These are phyloP conservation scores for Macaria notata DNA, from an alignment of 2,888 invertebrate species.

Conservation along the genomic window DNA sequence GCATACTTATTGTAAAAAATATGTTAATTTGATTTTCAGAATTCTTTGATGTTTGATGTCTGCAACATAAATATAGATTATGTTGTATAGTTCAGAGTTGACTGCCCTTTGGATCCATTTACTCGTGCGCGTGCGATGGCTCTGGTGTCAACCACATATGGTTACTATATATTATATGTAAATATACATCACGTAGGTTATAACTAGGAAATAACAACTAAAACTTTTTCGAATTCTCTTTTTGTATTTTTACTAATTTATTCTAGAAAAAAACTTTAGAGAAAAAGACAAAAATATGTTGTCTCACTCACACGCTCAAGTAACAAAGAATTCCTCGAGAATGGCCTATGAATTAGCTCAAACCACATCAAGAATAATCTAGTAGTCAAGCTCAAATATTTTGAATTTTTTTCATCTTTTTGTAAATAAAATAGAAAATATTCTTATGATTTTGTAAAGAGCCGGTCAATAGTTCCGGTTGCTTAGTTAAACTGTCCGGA, in stretches of 20 bases:
- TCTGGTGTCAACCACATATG: not conserved
- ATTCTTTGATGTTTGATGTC: too few species aligned
- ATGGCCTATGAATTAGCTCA: conserved; percentile 34
- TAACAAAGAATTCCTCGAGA: conserved; percentile 15
- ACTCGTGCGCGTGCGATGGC: too few species aligned
- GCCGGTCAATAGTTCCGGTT: conserved; percentile 22
- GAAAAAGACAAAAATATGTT: conserved; percentile 20
- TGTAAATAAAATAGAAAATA: not conserved
- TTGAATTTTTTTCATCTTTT: conserved; percentile 6
- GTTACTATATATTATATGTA: conserved; percentile 11
- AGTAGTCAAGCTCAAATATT: conserved; percentile 27
- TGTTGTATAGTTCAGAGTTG: too few species aligned
- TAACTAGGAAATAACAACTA: conserved; percentile 8
- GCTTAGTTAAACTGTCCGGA: too few species aligned
- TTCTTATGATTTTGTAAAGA: conserved; percentile 24
- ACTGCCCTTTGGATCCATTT: too few species aligned
- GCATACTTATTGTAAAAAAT: too few species aligned
- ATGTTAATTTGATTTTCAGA: too few species aligned
- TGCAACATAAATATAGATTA: too few species aligned
- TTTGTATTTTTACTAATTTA: conserved; percentile 25
- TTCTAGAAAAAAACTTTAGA: conserved; percentile 13
- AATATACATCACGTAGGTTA: conserved; percentile 13
- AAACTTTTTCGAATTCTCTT: conserved; percentile 25
- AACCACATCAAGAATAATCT: conserved; percentile 27
- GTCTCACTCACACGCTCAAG: conserved; percentile 20